Conservation (phyloP, 2,113 vertebrate species). For the Ophiodon elongatus region DNA sequence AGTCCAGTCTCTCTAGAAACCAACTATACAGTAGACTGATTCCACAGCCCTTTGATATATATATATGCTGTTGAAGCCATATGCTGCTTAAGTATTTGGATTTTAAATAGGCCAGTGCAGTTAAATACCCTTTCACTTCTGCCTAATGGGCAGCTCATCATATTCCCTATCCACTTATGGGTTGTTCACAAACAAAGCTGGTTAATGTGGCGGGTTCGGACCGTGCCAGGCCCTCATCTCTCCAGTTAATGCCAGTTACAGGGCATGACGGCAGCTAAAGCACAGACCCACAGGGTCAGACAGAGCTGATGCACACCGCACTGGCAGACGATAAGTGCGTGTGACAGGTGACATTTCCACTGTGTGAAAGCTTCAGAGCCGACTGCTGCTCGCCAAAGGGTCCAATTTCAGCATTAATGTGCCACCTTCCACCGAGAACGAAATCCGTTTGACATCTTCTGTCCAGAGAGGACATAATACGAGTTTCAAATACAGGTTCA, state of each 20-base stretch:
- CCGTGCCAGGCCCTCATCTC: conserved; percentile 30
- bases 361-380: conserved; percentile 70
- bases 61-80: conserved; percentile 6
- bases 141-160: conserved; percentile 36
- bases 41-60: conserved; percentile 59
- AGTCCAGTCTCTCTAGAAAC: conserved; percentile 43
- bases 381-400: conserved; percentile 71
- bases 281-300: conserved; percentile 54
- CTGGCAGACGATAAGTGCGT: conserved; percentile 69
- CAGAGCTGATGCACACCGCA: conserved; percentile 44
- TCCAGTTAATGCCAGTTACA: conserved; percentile 45
- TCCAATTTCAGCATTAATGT: conserved; percentile 71
- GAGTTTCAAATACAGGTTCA: conserved; percentile 42
- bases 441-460: conserved; percentile 71
- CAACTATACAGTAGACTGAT: conserved; percentile 20
- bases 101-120: conserved; percentile 45
- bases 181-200: conserved; percentile 33
- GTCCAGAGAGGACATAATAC: conserved; percentile 51
- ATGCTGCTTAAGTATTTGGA: conserved; percentile 41
- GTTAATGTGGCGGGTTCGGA: conserved; percentile 30
- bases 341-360: conserved; percentile 81
- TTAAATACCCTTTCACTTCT: conserved; percentile 41
- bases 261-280: conserved; percentile 65
- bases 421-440: conserved; percentile 48
- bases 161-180: conserved; percentile 42